Conservation (phyloP, 2,113 vertebrate species). For the western clawed frog (Xenopus tropicalis) region UCB_Xtro_10.0 CM004450.2:50441501-50442000, state of each 20-base stretch:
- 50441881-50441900: too few relatives aligned
- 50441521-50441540: too few relatives aligned
- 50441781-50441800: not conserved
- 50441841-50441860: too few relatives aligned
- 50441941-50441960: too few relatives aligned
- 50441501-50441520: too few relatives aligned
- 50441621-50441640: slow-evolving; percentile 81
- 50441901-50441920: too few relatives aligned
- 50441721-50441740: slow-evolving; percentile 61
- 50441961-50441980: too few relatives aligned
- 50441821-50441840: too few relatives aligned
- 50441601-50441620: slow-evolving; percentile 76
- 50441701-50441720: slow-evolving; percentile 80
- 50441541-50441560: slow-evolving; percentile 75
- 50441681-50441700: slow-evolving; percentile 88
- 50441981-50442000: too few relatives aligned
- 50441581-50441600: slow-evolving; percentile 78
- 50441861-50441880: too few relatives aligned
- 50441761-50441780: not conserved
- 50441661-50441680: slow-evolving; percentile 87
- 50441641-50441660: slow-evolving; percentile 83
- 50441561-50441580: slow-evolving; percentile 80
- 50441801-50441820: not conserved
- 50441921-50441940: too few relatives aligned
- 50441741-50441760: not conserved